Evolutionary conservation across 1,140 invertebrate species (phyloP).

Genomic region (Brachionus manjavacas): DNA sequence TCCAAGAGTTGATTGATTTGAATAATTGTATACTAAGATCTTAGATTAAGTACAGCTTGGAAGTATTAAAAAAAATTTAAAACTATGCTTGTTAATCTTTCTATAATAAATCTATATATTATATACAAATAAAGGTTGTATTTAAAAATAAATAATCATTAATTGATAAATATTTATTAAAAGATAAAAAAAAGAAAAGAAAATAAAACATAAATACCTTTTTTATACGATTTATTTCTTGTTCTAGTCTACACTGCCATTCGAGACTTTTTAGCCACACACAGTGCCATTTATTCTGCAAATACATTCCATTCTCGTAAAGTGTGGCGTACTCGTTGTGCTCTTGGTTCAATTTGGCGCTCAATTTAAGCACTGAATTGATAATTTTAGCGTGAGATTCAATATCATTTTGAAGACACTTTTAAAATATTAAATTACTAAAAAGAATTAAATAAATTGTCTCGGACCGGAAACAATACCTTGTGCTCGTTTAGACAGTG

Average conservation of each 20-base stretch:
- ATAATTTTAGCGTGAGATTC: conserved; percentile 76
- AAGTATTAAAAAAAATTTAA: not conserved
- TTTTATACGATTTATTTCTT: conserved; percentile 53
- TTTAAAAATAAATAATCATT: conserved; percentile 17
- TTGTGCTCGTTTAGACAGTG: conserved; percentile 52
- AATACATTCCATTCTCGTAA: conserved; percentile 46
- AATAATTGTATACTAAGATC: not conserved
- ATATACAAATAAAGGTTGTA: not conserved
- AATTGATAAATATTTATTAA: conserved; percentile 20
- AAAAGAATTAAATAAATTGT: conserved; percentile 21
- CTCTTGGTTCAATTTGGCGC: conserved; percentile 59
- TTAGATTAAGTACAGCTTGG: not conserved
- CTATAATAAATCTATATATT: not conserved
- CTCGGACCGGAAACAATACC: conserved; percentile 46
- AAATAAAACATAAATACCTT: not conserved
- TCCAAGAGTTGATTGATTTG: not conserved
- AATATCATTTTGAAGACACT: conserved; percentile 77
- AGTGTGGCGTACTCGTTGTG: conserved; percentile 42
- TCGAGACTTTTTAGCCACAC: conserved; percentile 78
- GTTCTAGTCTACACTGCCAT: conserved; percentile 77
- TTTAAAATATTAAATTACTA: conserved; percentile 45
- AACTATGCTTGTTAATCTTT: not conserved
- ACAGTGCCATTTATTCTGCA: conserved; percentile 72
- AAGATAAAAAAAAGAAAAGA: not conserved
- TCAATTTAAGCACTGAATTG: conserved; percentile 69